Evolutionary conservation across 2,113 vertebrate genomes (phyloP).

Genomic region (Ptilorrhoa leucosticta): DNA sequence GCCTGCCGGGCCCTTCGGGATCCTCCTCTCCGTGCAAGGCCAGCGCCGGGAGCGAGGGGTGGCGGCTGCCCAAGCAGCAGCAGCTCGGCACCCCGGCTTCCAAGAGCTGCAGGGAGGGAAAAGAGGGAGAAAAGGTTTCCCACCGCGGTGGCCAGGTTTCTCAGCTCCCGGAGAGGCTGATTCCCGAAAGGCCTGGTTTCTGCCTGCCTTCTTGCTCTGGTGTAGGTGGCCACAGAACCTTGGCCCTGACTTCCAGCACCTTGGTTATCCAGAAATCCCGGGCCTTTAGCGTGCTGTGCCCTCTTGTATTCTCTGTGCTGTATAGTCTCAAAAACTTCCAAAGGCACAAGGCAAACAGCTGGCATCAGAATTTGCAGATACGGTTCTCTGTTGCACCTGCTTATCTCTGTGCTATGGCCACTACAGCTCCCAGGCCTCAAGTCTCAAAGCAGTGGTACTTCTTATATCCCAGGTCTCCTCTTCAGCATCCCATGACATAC

Average conservation of each 20-base stretch:
- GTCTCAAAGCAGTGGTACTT: background rate
- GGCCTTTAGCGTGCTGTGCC: fast-evolving
- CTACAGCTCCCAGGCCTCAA: background rate
- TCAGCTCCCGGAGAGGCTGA: fast-evolving
- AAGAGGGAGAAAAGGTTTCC: background rate
- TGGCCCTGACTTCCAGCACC: background rate
- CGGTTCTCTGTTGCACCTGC: fast-evolving
- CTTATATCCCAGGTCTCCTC: background rate
- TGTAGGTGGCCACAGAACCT: fast-evolving
- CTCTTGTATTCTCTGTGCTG: fast-evolving
- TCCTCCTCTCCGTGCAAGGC: fast-evolving
- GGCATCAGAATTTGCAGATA: fast-evolving
- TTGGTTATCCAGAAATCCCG: background rate
- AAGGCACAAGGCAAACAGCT: fast-evolving
- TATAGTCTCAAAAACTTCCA: background rate
- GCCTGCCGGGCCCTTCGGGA: background rate
- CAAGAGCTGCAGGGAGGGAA: background rate
- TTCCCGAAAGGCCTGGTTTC: background rate
- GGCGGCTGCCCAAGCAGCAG: background rate
- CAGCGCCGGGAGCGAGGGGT: fast-evolving
- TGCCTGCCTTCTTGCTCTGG: background rate
- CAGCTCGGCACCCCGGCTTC: background rate
- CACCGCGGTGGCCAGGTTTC: fast-evolving
- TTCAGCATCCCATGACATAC: background rate
- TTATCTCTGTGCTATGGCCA: fast-evolving